These are phyloP conservation scores for Seriola aureovittata DNA, from an alignment of 2,113 vertebrate genomes.

Conservation along the genomic window DNA sequence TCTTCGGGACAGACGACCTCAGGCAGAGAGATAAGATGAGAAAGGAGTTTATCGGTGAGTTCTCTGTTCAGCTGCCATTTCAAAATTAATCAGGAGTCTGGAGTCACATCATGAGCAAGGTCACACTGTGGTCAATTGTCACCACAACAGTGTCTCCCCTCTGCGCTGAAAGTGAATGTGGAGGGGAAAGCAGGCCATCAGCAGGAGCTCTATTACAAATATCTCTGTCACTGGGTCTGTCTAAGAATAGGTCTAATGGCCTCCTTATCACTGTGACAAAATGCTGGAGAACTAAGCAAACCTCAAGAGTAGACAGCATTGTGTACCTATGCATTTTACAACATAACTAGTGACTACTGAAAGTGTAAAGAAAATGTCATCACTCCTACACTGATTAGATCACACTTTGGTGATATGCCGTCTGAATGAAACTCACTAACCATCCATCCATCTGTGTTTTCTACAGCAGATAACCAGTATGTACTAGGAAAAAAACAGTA, in stretches of 20 bases:
- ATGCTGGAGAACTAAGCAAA: slow-evolving; percentile 34
- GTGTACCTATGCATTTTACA: slow-evolving; percentile 28
- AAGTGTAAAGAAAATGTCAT: not conserved
- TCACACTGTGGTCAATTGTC: slow-evolving; percentile 30
- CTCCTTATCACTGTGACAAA: slow-evolving; percentile 65
- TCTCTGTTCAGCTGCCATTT: not conserved
- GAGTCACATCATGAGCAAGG: slow-evolving; percentile 10
- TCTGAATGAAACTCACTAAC: not conserved
- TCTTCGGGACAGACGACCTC: slow-evolving; percentile 92
- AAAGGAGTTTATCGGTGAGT: slow-evolving; percentile 94
- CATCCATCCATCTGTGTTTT: slow-evolving; percentile 8
- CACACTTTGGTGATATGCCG: not conserved
- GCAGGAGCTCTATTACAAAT: slow-evolving; percentile 46
- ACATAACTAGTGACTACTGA: not conserved
- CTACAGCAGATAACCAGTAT: not conserved
- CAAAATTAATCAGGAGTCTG: slow-evolving; percentile 4
- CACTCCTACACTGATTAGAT: slow-evolving; percentile 12
- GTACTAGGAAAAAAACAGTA: not conserved
- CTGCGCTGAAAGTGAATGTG: slow-evolving; percentile 25
- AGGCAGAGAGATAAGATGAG: slow-evolving; percentile 90
- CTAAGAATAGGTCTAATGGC: slow-evolving; percentile 76
- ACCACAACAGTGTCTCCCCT: not conserved
- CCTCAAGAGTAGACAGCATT: slow-evolving; percentile 16
- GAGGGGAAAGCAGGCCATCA: slow-evolving; percentile 54
- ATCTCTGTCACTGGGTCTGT: slow-evolving; percentile 63